Percentiles rank a stretch among this genome's conserved stretches.
Evolutionary conservation across 30 jellyfish, hydroid and myxozoan species (phyloP).

Genomic region (Chrysaora quinquecirrha): DNA sequence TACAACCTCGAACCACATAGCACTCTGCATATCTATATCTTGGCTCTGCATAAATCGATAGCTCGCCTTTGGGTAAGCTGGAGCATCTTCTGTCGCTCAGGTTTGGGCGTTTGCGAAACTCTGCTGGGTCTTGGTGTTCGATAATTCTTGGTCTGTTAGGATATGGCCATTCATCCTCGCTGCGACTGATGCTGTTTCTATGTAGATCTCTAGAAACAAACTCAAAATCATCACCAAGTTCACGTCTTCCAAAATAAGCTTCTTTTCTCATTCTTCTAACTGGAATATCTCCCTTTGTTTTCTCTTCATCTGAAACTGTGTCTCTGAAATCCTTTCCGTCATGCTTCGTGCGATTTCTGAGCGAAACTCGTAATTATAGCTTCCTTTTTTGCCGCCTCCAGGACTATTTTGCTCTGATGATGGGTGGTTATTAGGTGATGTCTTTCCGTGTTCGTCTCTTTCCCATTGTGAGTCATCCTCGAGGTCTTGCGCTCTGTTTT

Average conservation of each 20-base stretch:
- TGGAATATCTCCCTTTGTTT: background rate
- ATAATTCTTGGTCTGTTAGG: background rate
- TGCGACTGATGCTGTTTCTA: background rate
- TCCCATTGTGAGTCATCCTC: constrained; percentile 27
- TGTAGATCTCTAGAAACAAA: background rate
- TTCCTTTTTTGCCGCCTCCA: background rate
- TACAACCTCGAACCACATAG: background rate
- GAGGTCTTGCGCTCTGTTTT: constrained; percentile 6
- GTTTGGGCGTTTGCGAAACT: background rate
- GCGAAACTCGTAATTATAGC: background rate
- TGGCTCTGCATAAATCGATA: background rate
- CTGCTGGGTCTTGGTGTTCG: background rate
- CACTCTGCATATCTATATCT: background rate
- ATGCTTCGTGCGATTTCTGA: background rate
- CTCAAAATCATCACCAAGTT: background rate
- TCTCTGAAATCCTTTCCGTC: background rate
- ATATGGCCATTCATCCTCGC: background rate
- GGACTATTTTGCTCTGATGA: background rate
- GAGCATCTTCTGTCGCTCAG: background rate
- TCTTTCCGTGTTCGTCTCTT: constrained; percentile 11
- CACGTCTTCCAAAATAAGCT: constrained; percentile 3
- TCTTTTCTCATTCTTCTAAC: background rate
- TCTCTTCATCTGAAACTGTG: background rate
- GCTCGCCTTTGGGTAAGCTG: background rate
- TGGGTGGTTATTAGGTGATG: background rate